Evolutionary conservation across 35 echinoderm and acorn worm genomes (phyloP), one percentile per base, ranked within the genome.

Genomic region (Hemicentrotus pulcherrimus): DNA sequence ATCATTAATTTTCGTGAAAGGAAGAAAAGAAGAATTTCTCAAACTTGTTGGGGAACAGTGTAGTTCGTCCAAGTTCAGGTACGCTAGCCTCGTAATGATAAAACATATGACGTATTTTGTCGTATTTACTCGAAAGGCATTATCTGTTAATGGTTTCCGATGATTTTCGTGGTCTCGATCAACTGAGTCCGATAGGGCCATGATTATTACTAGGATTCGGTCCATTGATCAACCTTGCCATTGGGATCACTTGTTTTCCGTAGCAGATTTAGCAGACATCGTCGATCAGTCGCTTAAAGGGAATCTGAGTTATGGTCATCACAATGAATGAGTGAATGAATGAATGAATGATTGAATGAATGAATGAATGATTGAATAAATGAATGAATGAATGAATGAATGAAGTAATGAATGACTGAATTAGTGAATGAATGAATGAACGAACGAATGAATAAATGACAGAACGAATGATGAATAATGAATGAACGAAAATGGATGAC

Each of bases 161-260:
- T 90, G 88, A 90, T 90, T 4, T 90, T 30, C 6, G 88, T 90
- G 32, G 88, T 90, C 88, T 45, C 88, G 88, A 19, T 47, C 24
- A 28, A 28, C 65, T 78, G 19, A 22, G 19, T 78, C 65, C 22
- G 28, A 78, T 22, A 28, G 65, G 65, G 6, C 88, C 12, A 90
- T 47, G 88, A 86, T 33, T 86, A 86, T 30, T 9, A 8, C 3
- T 33, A 90, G 32, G 88, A 45, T 47, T 15, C 13, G 88, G 31
- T 90, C 46, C 19, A 90, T 47, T 30, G 46, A 90, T 90, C 88
- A 90, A 90, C 32, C 88, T 45, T 90, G 88, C 32, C 16, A 90
- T 45, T 10, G n/a, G 32, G 88, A 90, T 90, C 88, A 90, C 88
- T 90, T 90, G 88, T 90, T 90, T 90, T 90, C 88, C 88, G 46